A percentile compares a stretch with the other conserved stretches of the same genome.
Evolutionary conservation across 1,140 invertebrate species (phyloP).

Genomic region (Drosophila bipectinata): DNA sequence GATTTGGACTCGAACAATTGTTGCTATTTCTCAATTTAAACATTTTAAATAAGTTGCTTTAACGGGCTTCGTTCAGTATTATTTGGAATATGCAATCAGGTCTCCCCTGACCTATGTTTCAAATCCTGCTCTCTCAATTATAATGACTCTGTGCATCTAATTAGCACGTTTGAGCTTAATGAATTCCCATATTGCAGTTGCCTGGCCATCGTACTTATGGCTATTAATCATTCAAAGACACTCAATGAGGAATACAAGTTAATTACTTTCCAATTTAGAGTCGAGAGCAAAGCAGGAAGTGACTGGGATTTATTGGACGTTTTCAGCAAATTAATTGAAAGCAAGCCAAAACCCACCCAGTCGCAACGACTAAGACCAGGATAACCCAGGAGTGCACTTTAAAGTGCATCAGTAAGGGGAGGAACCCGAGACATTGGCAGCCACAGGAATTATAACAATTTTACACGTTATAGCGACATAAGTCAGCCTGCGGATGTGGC

Average conservation of each 20-base stretch:
- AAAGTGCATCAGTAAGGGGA: constrained; percentile 31
- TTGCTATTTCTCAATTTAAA: background rate
- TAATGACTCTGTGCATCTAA: background rate
- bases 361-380: background rate
- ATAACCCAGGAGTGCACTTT: constrained; percentile 47
- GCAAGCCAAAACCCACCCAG: constrained; percentile 15
- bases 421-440: constrained; percentile 56
- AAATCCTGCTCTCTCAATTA: background rate
- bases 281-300: constrained; percentile 8
- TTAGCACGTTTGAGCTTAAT: constrained; percentile 12
- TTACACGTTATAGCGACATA: constrained; percentile 83
- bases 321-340: constrained; percentile 69
- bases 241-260: constrained; percentile 46
- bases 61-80: no score
- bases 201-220: background rate
- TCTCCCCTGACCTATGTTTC: background rate
- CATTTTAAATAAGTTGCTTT: background rate
- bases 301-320: constrained; percentile 42
- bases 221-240: constrained; percentile 37
- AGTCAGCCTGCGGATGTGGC: constrained; percentile 72
- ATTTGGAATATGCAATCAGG: background rate
- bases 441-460: constrained; percentile 82
- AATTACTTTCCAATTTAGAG: constrained; percentile 48
- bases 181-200: background rate
- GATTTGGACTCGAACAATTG: background rate